phyloP scores from a whole-genome alignment of 1,140 invertebrate genomes.

The Trichomalopsis sarcophagae region DNA sequence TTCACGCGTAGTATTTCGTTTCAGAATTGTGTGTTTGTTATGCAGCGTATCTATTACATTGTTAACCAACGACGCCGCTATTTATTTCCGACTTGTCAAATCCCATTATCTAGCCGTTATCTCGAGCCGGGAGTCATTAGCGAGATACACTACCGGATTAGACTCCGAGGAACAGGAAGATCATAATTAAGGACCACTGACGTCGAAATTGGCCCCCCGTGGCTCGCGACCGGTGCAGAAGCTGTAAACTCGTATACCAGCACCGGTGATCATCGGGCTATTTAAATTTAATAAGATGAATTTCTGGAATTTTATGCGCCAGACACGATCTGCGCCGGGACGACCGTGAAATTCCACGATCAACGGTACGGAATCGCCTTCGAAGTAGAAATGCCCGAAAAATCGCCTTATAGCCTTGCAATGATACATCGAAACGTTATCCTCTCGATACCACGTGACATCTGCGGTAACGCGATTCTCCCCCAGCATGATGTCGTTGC shows the following conservation, averaged over 20 bases:
- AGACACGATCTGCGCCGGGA: background rate
- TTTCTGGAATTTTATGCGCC: background rate
- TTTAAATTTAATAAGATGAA: background rate
- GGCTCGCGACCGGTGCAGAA: background rate
- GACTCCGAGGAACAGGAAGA: background rate
- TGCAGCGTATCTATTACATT: background rate
- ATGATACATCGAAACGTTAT: conserved; percentile 55
- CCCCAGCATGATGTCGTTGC: background rate
- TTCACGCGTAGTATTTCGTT: background rate
- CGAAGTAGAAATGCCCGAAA: background rate
- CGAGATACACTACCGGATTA: background rate
- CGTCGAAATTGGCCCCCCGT: background rate
- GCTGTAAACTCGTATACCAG: too few relatives aligned
- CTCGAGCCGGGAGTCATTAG: background rate
- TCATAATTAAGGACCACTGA: background rate
- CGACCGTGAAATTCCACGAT: background rate
- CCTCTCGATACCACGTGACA: background rate
- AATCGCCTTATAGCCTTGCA: conserved; percentile 44
- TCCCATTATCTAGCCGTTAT: background rate
- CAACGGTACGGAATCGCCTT: background rate
- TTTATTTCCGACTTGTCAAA: background rate
- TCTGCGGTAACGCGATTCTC: conserved; percentile 19
- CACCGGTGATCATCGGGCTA: background rate
- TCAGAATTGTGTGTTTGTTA: background rate
- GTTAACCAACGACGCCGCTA: background rate